Base-by-base conservation (phyloP, 2,797 vertebrate genomes). In the Cirrhinus mrigala region DNA sequence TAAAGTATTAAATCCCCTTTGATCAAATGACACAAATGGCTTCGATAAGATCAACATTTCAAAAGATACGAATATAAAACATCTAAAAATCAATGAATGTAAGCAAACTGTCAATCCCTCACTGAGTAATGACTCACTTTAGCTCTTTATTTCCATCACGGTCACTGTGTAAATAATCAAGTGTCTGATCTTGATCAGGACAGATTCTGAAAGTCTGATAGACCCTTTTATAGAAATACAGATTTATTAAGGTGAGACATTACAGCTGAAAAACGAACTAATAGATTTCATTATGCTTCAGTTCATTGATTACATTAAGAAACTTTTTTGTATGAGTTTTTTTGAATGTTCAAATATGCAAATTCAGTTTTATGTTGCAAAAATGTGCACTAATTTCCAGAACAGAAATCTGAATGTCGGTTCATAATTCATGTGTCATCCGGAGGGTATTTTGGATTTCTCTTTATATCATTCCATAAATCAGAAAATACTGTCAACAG, bases 51-150 rank as follows among this genome's bases (percentile, higher is more conserved):
- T 69, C 66, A 69, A 40, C 33, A 40, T n/a, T 69, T 69, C 10
- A 69, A 40, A 44, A 6, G 37, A 40, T 69, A 44, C 46, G 68
- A 70, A 70, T 46, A 44, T n/a, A 44, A 70, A 70, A n/a, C 68
- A 70, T 12, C 44, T 70, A 37, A 70, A 70, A 70, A 70, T 44
- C 20, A 46, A 14, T n/a, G 37, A n/a, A 70, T 70, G 40, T 70
- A 37, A 44, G 37, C 68, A 12, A 44, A 12, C 20, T n/a, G 68
- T 44, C 40, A 40, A 11, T 40, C 66, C 20, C 9, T 40, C 33
- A 2, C 27, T 9, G 37, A 46, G 68, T 70, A 44, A 70, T 70
- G 20, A n/a, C 1, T 0, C 6, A 22, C 68, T 70, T 4, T 20
- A 16, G 64, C 29, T 68, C 66, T 44, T 44, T 70, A 6, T 44